phyloP scores from a whole-genome alignment of 2,888 invertebrate species.

The Pemphredon lugubris region DNA sequence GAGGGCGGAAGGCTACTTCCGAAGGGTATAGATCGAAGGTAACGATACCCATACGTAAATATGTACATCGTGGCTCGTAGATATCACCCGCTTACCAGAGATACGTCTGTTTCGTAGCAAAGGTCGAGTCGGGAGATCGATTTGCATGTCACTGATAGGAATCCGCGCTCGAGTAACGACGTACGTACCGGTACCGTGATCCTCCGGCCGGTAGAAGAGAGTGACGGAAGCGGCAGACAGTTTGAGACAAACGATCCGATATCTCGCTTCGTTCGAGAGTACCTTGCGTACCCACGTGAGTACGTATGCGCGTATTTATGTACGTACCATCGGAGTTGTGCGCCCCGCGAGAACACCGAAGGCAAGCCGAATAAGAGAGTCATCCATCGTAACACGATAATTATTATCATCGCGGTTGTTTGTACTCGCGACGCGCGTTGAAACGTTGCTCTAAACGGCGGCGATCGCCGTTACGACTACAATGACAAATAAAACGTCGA shows the following conservation, averaged over 20 bases:
- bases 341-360: constrained; percentile 3
- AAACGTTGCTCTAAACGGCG: neutral
- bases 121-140: constrained; percentile 66
- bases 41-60: constrained; percentile 48
- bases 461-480: too few relatives aligned
- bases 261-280: constrained; percentile 31
- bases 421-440: neutral
- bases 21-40: constrained; percentile 44
- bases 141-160: constrained; percentile 71
- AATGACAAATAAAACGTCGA: neutral
- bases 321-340: constrained; percentile 1
- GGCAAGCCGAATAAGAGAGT: constrained; percentile 47
- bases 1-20: constrained; percentile 29
- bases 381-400: constrained; percentile 49
- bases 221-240: constrained; percentile 66
- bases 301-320: neutral
- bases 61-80: constrained; percentile 38
- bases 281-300: neutral
- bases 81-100: constrained; percentile 50
- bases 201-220: constrained; percentile 42
- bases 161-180: constrained; percentile 66
- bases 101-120: constrained; percentile 55
- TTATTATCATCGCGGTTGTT: constrained; percentile 45
- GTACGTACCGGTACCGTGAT: constrained; percentile 45
- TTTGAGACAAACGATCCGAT: constrained; percentile 68